Conservation (phyloP, 2,888 invertebrate species). For the Leptura quadrifasciata region DNA sequence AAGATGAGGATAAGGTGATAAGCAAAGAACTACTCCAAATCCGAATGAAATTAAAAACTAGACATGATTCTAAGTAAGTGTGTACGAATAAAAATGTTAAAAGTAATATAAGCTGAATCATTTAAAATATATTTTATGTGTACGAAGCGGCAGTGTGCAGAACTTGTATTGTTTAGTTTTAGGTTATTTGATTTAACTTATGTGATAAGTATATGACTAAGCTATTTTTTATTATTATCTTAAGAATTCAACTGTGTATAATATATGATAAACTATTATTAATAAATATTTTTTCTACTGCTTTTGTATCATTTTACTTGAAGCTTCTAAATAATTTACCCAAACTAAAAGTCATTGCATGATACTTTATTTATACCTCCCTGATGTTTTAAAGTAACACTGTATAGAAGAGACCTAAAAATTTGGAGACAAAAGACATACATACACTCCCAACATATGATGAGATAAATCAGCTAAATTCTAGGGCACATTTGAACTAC, state of each 20-base stretch:
- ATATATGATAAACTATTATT: conserved; percentile 36
- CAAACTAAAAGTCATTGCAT: too few relatives aligned
- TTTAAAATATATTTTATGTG: conserved; percentile 38
- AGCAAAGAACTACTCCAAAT: conserved; percentile 80
- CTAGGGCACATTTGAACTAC: too few relatives aligned
- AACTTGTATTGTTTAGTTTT: conserved; percentile 46
- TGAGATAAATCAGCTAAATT: too few relatives aligned
- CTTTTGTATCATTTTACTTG: conserved; percentile 9
- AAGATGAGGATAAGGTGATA: conserved; percentile 74
- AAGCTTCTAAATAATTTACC: too few relatives aligned
- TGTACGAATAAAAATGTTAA: conserved; percentile 30
- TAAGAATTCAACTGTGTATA: conserved; percentile 44
- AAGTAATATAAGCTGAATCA: conserved; percentile 27
- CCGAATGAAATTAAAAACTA: conserved; percentile 78
- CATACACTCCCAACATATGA: too few relatives aligned
- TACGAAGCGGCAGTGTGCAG: conserved; percentile 22
- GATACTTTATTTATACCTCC: too few relatives aligned
- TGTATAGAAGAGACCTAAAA: too few relatives aligned
- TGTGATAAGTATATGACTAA: conserved; percentile 62
- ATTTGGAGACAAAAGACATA: too few relatives aligned
- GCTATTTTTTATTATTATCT: conserved; percentile 53
- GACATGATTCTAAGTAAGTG: conserved; percentile 55
- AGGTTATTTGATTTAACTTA: conserved; percentile 54
- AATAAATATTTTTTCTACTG: conserved; percentile 47
- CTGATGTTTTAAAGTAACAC: too few relatives aligned